These are phyloP conservation scores for Eulithis prunata DNA, from an alignment of 2,888 invertebrate genomes.

Conservation along the genomic window DNA sequence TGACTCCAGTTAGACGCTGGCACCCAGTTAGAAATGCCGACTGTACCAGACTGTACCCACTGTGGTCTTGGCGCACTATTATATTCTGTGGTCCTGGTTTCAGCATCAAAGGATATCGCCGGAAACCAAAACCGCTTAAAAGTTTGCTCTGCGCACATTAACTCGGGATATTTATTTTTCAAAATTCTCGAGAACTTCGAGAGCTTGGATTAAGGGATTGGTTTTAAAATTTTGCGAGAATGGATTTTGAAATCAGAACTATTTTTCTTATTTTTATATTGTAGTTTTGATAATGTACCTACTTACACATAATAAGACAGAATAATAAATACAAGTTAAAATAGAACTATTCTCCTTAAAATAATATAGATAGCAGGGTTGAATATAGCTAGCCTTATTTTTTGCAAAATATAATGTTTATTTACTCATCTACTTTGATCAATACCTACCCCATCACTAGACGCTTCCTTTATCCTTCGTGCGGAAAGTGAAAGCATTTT, in stretches of 20 bases:
- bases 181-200: conserved; percentile 23
- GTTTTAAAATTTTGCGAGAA: conserved; percentile 14
- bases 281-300: not conserved
- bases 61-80: conserved; percentile 15
- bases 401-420: too few relatives aligned
- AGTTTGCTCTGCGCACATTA: conserved; percentile 38
- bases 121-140: conserved; percentile 48
- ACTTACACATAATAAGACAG: too few relatives aligned
- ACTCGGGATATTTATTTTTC: conserved; percentile 33
- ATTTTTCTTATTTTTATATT: not conserved
- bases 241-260: conserved; percentile 2
- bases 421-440: too few relatives aligned
- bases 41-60: conserved; percentile 9
- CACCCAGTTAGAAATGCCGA: conserved; percentile 1
- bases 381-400: too few relatives aligned
- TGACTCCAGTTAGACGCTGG: too few relatives aligned
- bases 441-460: too few relatives aligned
- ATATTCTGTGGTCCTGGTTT: conserved; percentile 23
- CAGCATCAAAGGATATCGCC: conserved; percentile 60
- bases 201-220: conserved; percentile 13
- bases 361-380: too few relatives aligned
- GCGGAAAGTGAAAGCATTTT: too few relatives aligned
- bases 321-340: too few relatives aligned
- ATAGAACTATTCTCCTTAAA: too few relatives aligned
- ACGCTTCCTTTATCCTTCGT: too few relatives aligned